Conservation (phyloP, 2,113 vertebrate species). For the Microtus oregoni region DNA sequence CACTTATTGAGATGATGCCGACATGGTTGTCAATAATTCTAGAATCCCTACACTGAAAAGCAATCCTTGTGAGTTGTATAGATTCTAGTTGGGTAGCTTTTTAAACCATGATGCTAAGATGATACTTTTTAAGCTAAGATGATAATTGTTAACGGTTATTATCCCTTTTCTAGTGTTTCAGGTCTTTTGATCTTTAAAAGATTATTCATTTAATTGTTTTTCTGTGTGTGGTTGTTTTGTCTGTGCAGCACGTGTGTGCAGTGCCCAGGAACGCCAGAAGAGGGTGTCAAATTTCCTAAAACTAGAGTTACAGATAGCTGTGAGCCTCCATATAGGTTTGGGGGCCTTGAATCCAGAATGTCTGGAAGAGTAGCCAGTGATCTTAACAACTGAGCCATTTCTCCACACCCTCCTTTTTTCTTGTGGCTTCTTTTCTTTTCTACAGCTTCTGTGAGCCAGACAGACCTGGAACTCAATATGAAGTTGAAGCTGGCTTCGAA, state of each 20-base stretch:
- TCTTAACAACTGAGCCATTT: not conserved
- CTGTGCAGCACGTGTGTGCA: too few species aligned
- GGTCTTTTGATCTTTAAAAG: not conserved
- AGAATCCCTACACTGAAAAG: conserved; percentile 4
- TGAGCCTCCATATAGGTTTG: not conserved
- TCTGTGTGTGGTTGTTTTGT: not conserved
- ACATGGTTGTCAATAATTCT: not conserved
- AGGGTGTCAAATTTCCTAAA: not conserved
- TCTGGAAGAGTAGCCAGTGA: not conserved
- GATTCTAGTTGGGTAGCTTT: not conserved
- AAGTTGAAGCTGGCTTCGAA: not conserved
- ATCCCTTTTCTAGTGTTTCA: not conserved
- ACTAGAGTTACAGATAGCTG: not conserved
- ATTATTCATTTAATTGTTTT: not conserved
- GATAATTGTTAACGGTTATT: not conserved
- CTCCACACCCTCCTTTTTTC: not conserved
- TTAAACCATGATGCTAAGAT: not conserved
- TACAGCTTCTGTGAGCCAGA: not conserved
- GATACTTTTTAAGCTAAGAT: not conserved
- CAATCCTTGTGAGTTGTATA: not conserved
- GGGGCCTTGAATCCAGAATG: not conserved
- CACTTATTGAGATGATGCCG: not conserved
- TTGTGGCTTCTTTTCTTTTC: not conserved
- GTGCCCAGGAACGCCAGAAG: not conserved
- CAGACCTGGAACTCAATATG: not conserved